Percentiles rank a stretch among this genome's conserved stretches.
These are phyloP conservation scores for Bradypodion pumilum DNA, from an alignment of 2,797 vertebrate genomes.

Conservation along the genomic window DNA sequence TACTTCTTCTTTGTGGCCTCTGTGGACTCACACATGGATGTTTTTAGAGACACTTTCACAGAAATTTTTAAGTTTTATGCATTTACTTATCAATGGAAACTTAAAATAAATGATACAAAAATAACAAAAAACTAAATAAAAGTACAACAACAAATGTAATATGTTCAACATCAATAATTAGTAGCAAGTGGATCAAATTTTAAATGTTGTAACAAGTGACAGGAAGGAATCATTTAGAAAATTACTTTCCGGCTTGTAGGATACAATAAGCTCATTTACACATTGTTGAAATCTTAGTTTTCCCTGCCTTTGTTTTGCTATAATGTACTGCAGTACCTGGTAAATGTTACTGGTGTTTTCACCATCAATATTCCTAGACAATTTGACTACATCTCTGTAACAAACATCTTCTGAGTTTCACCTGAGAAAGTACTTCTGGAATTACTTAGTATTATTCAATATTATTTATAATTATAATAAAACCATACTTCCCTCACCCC, in stretches of 20 bases:
- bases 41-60: too few relatives aligned
- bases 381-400: slow-evolving; percentile 74
- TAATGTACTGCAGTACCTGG: not conserved
- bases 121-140: too few relatives aligned
- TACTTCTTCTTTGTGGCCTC: not conserved
- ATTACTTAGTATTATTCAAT: slow-evolving; percentile 75
- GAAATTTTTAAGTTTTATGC: too few relatives aligned
- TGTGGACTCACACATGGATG: not conserved
- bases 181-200: too few relatives aligned
- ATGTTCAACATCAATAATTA: too few relatives aligned
- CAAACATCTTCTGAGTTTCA: slow-evolving; percentile 77
- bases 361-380: slow-evolving; percentile 73
- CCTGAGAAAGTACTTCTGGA: slow-evolving; percentile 75
- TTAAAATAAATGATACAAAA: too few relatives aligned
- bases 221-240: too few relatives aligned
- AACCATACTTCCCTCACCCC: slow-evolving; percentile 61
- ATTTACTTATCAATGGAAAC: too few relatives aligned
- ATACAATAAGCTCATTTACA: not conserved
- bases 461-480: slow-evolving; percentile 75
- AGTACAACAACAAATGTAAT: too few relatives aligned
- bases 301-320: not conserved
- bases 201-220: too few relatives aligned
- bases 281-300: not conserved
- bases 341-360: slow-evolving; percentile 76
- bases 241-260: not conserved